Conservation (phyloP, 1,140 invertebrate genomes). For the Oscheius sp. region DNA sequence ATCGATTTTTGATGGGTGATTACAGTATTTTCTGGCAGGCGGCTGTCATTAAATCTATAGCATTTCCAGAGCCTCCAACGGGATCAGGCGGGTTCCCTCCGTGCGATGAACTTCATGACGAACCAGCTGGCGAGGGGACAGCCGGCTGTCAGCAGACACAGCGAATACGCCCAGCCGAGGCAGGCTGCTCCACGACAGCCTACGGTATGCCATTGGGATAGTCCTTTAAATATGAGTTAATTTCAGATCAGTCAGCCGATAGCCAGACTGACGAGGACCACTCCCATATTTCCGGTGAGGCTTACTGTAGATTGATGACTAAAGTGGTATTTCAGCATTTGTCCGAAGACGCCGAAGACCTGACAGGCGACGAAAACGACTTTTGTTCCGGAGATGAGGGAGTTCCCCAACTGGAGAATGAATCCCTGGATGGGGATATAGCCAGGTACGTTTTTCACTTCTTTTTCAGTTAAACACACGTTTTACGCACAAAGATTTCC, state of each 20-base stretch:
- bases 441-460: no score
- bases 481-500: no score
- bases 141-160: no score
- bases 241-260: slow-evolving; percentile 1
- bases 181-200: not conserved
- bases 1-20: no score
- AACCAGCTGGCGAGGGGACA: no score
- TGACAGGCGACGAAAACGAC: not conserved
- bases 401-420: not conserved
- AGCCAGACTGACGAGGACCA: not conserved
- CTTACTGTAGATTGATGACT: not conserved
- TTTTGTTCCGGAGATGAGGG: not conserved
- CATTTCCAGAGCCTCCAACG: no score
- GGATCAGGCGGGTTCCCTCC: no score
- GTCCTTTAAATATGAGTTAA: not conserved
- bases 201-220: not conserved
- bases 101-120: no score
- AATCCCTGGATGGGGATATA: no score
- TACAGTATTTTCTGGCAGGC: no score
- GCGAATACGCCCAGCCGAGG: not conserved
- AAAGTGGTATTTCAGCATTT: slow-evolving; percentile 4
- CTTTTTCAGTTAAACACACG: no score
- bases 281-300: not conserved
- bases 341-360: not conserved
- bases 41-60: no score